Percentiles rank a stretch among this genome's conserved stretches.
Conservation (phyloP, 2,113 vertebrate species). For the Globicephala melas region DNA sequence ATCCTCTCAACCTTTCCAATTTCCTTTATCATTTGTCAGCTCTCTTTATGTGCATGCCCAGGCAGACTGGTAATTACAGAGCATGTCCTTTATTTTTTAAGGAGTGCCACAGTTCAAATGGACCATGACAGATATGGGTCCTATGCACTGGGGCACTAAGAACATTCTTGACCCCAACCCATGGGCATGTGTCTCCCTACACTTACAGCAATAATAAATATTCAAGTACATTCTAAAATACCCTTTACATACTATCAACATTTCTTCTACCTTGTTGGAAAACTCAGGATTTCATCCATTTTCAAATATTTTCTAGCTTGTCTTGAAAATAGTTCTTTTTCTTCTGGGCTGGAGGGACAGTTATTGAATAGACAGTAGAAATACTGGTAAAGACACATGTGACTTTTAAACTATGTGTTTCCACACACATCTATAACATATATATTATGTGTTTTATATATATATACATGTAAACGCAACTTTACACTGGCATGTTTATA, state of each 20-base stretch:
- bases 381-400: not conserved
- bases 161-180: not conserved
- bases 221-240: not conserved
- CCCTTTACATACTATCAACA: not conserved
- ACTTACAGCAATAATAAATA: not conserved
- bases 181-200: not conserved
- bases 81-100: constrained; percentile 14
- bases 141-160: not conserved
- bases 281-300: not conserved
- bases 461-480: not conserved
- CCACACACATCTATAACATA: not conserved
- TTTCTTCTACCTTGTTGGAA: not conserved
- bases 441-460: not conserved
- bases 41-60: constrained; percentile 63
- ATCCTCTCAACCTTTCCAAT: constrained; percentile 79
- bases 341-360: not conserved
- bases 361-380: not conserved
- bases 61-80: constrained; percentile 68
- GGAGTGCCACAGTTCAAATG: constrained; percentile 24
- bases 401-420: not conserved
- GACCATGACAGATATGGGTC: not conserved
- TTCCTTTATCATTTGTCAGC: constrained; percentile 79
- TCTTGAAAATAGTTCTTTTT: constrained; percentile 6
- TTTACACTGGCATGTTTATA: not conserved
- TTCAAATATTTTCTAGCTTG: not conserved